Percentiles rank a stretch among this genome's conserved stretches.
Conservation (phyloP, 2,113 vertebrate genomes). For the Struthidea cinerea region DNA sequence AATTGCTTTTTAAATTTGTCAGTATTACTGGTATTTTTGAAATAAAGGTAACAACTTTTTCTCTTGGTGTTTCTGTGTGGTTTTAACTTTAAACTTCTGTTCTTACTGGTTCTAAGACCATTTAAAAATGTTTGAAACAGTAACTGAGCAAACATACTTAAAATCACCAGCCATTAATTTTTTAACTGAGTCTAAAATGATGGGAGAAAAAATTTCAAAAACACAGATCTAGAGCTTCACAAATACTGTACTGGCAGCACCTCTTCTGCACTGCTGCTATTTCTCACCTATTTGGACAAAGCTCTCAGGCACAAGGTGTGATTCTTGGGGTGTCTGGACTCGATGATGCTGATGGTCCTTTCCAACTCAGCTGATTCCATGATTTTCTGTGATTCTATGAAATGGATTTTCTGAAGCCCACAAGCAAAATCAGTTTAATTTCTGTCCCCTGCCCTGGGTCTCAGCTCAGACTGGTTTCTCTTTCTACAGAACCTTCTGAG, state of each 20-base stretch:
- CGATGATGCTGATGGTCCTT: background rate
- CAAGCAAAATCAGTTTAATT: background rate
- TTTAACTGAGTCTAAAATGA: background rate
- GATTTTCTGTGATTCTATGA: background rate
- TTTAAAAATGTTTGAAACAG: background rate
- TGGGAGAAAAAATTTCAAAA: background rate
- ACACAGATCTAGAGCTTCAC: background rate
- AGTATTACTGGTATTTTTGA: slow-evolving; percentile 81
- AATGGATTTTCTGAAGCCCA: background rate
- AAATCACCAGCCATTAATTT: background rate
- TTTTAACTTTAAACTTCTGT: background rate
- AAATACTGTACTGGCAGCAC: background rate
- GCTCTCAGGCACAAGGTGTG: background rate
- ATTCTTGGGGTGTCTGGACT: background rate
- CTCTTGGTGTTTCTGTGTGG: background rate
- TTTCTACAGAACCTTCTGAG: background rate
- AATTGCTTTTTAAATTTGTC: slow-evolving; percentile 78
- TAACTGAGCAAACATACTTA: background rate
- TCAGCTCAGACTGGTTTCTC: background rate
- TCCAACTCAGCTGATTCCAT: background rate
- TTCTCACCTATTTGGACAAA: background rate
- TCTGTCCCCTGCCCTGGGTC: background rate
- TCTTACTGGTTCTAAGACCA: background rate
- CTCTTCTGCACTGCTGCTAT: background rate
- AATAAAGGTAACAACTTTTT: slow-evolving; percentile 78